Conservation (phyloP, 1,140 invertebrate species). For the Eupristina koningsbergeri region DNA sequence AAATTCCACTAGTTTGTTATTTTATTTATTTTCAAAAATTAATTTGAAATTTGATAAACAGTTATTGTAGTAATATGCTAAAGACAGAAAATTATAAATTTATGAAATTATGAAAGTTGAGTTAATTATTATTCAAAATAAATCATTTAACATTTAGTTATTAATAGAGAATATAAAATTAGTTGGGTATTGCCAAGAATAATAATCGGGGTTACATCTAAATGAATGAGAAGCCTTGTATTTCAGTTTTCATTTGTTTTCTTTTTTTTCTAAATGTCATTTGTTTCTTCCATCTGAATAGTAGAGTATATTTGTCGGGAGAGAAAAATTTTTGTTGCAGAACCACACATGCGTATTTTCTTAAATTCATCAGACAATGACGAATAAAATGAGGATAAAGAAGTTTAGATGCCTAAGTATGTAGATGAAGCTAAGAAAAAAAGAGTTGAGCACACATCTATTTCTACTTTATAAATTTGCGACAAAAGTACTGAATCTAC, state of each 20-base stretch:
- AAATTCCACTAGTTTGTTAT: no score
- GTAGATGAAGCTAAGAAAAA: conserved; percentile 13
- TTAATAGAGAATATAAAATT: background rate
- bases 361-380: conserved; percentile 42
- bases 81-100: no score
- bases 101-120: no score
- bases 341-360: conserved; percentile 11
- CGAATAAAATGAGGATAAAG: background rate
- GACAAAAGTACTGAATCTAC: background rate
- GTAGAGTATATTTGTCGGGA: background rate
- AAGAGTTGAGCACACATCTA: background rate
- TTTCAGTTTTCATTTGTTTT: no score
- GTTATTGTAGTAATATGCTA: no score
- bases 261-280: no score
- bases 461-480: conserved; percentile 40
- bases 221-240: background rate
- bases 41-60: no score
- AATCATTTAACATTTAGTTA: background rate
- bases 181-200: background rate
- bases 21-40: no score
- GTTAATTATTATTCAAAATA: no score
- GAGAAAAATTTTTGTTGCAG: background rate
- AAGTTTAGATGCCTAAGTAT: conserved; percentile 20
- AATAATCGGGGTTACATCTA: background rate
- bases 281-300: background rate